Evolutionary conservation across 2,113 vertebrate genomes (phyloP), one percentile per base, ranked within the genome.

Genomic region (Ptilorrhoa leucosticta): DNA sequence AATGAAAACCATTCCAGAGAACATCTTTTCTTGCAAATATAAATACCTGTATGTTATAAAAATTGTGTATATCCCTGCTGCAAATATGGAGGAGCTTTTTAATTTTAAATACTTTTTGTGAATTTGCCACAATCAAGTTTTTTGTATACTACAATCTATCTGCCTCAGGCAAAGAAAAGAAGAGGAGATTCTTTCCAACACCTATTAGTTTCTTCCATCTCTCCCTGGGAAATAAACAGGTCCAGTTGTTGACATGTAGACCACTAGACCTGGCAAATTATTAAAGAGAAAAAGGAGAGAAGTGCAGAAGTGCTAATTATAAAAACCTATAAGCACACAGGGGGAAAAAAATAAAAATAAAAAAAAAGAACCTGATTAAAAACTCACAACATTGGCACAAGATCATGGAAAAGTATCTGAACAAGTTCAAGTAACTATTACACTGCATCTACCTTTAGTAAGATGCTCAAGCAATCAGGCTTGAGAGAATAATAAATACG

Each of bases 301-400:
- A 24, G 7, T 30, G 8, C 19, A 71, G n/a, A 89, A 48, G 7
- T 39, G 45, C 0, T 60, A 73, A 47, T 37, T 63, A 56, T 57
- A 44, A 71, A 37, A 80, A 12, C 2, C 10, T 35, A 30, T 33
- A 54, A 68, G 9, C 1, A 4, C 5, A 54, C 14, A 51, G 8
- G 15, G 11, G 8, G 1, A 8, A 24, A 68, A 27, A 7, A 28
- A 10, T 15, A 13, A 16, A 4, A 1, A 16, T 15, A 7, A 7
- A 23, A 18, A 22, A 13, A 31, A 11, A 21, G 1, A n/a, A 37
- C 2, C 15, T 69, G 15, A 68, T 33, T 28, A n/a, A 58, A 82
- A 73, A 3, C 28, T 28, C 22, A 37, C 23, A 39, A 27, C 3
- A 45, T 6, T 54, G 33, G 5, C 9, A 66, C 14, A 63, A 50